phyloP scores from a whole-genome alignment of 2,113 vertebrate genomes.

The Himantopus leucocephalus region DNA sequence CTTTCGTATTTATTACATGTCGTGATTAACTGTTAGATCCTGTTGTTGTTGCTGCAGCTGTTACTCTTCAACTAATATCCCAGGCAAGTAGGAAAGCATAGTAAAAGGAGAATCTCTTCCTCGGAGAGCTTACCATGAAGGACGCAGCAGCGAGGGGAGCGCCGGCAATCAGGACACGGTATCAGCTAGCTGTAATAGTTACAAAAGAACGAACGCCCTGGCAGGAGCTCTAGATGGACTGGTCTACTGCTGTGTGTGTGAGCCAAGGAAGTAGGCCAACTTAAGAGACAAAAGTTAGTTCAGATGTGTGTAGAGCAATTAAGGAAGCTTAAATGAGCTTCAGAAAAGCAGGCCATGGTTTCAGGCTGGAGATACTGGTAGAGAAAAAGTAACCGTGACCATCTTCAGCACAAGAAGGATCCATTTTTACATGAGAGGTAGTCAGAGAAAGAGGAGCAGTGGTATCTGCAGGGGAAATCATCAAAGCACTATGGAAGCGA shows the following conservation, averaged over 20 bases:
- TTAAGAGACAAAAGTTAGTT: background rate
- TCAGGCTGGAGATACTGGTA: background rate
- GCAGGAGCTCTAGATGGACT: background rate
- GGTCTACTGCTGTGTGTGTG: fast-evolving
- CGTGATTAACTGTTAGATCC: background rate
- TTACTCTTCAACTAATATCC: background rate
- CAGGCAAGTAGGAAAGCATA: background rate
- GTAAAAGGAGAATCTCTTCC: background rate
- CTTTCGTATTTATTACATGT: background rate
- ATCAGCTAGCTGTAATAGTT: background rate
- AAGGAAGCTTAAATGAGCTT: background rate
- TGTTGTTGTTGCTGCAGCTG: background rate
- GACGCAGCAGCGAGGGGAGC: background rate
- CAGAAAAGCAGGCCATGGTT: background rate
- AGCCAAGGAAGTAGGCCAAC: background rate
- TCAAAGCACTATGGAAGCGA: background rate
- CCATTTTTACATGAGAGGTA: fast-evolving
- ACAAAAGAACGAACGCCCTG: background rate
- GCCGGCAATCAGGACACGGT: fast-evolving
- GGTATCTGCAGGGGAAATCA: background rate
- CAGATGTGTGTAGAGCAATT: background rate
- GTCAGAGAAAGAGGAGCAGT: background rate
- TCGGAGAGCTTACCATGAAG: background rate
- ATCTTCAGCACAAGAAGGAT: background rate
- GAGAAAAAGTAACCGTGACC: background rate